Conservation (phyloP, 1,140 invertebrate species). For the Neoseiulus cucumeris region DNA sequence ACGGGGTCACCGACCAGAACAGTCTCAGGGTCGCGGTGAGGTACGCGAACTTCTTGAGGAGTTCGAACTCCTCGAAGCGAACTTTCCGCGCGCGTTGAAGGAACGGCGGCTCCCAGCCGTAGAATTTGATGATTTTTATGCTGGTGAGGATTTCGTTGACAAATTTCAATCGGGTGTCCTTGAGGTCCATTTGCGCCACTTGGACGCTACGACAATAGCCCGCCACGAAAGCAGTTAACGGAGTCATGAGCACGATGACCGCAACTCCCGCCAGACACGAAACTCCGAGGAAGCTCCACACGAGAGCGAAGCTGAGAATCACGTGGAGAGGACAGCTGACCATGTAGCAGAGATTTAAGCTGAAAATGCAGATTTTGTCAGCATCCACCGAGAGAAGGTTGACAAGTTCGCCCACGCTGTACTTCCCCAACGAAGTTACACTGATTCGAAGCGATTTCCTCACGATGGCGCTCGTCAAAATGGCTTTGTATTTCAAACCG, state of each 20-base stretch:
- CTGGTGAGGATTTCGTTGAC: slow-evolving; percentile 24
- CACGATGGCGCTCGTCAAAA: no score
- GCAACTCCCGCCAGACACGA: slow-evolving; percentile 26
- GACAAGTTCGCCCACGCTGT: slow-evolving; percentile 31
- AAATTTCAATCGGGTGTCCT: slow-evolving; percentile 24
- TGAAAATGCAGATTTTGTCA: slow-evolving; percentile 28
- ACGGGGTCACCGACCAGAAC: no score
- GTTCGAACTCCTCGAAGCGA: no score
- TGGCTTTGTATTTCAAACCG: no score
- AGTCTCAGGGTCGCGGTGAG: no score
- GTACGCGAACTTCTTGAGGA: no score
- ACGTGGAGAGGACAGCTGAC: slow-evolving; percentile 31
- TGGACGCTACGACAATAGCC: slow-evolving; percentile 10
- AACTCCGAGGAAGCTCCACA: slow-evolving; percentile 27
- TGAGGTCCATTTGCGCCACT: slow-evolving; percentile 23
- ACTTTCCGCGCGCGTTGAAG: no score
- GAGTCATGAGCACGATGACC: slow-evolving; percentile 27
- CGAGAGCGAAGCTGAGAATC: slow-evolving; percentile 24
- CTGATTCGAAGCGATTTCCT: no score
- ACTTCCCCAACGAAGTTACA: slow-evolving; percentile 11
- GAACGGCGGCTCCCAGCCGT: no score
- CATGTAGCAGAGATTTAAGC: slow-evolving; percentile 28
- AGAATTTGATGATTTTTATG: slow-evolving; percentile 21
- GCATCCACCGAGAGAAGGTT: slow-evolving; percentile 31
- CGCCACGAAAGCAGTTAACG: slow-evolving; percentile 26